Conservation (phyloP, 2,888 invertebrate genomes). For the Eustalomyia histrio region DNA sequence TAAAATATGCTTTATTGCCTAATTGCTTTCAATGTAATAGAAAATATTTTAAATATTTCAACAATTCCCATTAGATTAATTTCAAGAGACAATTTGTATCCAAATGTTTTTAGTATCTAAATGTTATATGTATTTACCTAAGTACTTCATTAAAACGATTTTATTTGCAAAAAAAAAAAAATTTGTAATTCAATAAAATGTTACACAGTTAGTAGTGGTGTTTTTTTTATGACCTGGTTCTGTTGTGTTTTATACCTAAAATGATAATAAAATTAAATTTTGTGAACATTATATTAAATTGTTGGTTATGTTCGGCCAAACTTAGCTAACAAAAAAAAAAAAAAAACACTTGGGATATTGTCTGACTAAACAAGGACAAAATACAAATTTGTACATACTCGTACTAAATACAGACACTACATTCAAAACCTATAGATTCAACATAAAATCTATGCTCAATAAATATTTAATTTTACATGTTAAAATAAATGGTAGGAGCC, state of each 20-base stretch:
- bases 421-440: slow-evolving; percentile 8
- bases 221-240: neutral
- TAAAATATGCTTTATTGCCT: neutral
- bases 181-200: slow-evolving; percentile 31
- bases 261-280: slow-evolving; percentile 52
- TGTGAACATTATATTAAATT: slow-evolving; percentile 52
- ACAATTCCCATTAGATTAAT: slow-evolving; percentile 53
- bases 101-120: slow-evolving; percentile 1
- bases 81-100: slow-evolving; percentile 33
- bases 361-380: slow-evolving; percentile 38
- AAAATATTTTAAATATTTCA: slow-evolving; percentile 52
- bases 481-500: neutral
- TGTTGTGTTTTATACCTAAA: slow-evolving; percentile 8
- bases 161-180: neutral
- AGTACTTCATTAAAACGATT: slow-evolving; percentile 37
- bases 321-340: neutral
- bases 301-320: neutral
- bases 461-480: slow-evolving; percentile 50
- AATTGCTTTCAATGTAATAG: slow-evolving; percentile 9
- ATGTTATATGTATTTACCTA: slow-evolving; percentile 29
- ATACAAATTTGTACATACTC: slow-evolving; percentile 8
- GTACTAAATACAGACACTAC: neutral
- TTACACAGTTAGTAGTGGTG: slow-evolving; percentile 19
- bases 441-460: slow-evolving; percentile 47
- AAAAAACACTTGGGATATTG: slow-evolving; percentile 41